Evolutionary conservation across 2,113 vertebrate genomes (phyloP), one percentile per base, ranked within the genome.

Genomic region (Pheucticus melanocephalus): DNA sequence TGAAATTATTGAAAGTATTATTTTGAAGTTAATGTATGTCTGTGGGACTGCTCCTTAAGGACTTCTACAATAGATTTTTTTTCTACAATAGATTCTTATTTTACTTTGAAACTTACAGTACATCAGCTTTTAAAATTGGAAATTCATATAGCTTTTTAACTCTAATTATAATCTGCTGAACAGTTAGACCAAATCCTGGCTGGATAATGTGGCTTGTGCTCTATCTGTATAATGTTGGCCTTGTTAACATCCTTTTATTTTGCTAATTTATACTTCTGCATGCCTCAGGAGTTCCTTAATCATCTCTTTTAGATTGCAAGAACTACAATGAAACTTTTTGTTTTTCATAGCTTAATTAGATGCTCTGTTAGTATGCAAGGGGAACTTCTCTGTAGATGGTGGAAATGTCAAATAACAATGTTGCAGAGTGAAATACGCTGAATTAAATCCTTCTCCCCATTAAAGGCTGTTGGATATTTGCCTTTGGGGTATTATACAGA

Each of bases 211-310:
- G 31, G 19, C 14, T 87, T 87, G 19, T 77, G 30, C 44, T 95
- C 77, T 93, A 31, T 79, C 70, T 94, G 37, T 85, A 10, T 82
- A 65, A 82, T 50, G 31, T 25, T 94, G 54, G 54, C 85, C 79
- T 84, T 94, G 72, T 93, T 94, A 96, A 90, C 37, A 88, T 79
- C 61, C 50, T 72, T 92, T 95, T 92, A 51, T 86, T 94, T 84
- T 91, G 68, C 51, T 95, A 86, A 88, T 96, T 92, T 92, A 47
- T 92, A 63, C 35, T 56, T 85, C 50, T 91, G 47, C 44, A 51
- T 86, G 71, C 31, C 54, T 93, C 60, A 63, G 28, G 85, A 88
- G 27, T 88, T 72, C 40, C 69, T 92, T 95, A 94, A 94, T 96
- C 63, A 88, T 90, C 48, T 85, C 18, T 76, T 84, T 85, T 45